Conservation (phyloP, 2,113 vertebrate species). For the Phodopus roborovskii region DNA sequence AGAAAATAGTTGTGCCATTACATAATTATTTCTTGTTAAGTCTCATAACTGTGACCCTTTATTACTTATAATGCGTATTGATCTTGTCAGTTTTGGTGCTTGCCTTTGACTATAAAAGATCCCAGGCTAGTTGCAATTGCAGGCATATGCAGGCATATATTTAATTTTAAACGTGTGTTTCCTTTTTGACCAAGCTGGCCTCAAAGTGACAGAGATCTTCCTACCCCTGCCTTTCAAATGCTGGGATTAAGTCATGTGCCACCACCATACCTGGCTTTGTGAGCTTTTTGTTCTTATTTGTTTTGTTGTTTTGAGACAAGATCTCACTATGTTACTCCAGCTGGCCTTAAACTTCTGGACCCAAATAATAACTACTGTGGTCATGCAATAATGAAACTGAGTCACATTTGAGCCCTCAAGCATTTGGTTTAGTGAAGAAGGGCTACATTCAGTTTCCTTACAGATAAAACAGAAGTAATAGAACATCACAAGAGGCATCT, state of each 20-base stretch:
- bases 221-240: neutral
- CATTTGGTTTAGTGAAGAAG: slow-evolving; percentile 15
- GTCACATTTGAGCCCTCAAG: neutral
- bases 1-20: neutral
- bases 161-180: slow-evolving; percentile 31
- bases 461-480: neutral
- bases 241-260: neutral
- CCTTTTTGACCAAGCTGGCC: neutral
- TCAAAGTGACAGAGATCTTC: neutral
- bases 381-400: neutral
- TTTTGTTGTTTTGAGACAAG: neutral
- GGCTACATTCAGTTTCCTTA: neutral
- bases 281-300: neutral
- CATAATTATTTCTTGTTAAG: slow-evolving; percentile 36
- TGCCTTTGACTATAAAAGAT: neutral
- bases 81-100: slow-evolving; percentile 1
- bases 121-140: neutral
- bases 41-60: neutral
- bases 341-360: neutral
- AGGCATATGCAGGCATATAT: neutral
- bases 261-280: neutral
- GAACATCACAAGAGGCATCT: neutral
- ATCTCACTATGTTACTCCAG: neutral
- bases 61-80: neutral
- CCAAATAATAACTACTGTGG: neutral